Conservation (phyloP, 2,113 vertebrate species). For the Thunnus maccoyii region DNA sequence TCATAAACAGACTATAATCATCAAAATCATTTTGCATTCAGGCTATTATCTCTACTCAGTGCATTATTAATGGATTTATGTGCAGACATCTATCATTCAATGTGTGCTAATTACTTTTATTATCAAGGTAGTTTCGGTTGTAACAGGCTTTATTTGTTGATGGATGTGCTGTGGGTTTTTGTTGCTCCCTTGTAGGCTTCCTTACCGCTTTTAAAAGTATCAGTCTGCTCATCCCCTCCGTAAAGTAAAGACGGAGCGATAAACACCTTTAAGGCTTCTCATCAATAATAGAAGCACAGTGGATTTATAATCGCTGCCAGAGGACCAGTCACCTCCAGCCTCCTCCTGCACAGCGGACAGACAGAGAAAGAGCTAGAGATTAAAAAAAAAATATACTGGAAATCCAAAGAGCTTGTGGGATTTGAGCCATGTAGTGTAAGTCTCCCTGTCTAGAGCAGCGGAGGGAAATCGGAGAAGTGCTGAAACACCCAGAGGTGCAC, state of each 20-base stretch:
- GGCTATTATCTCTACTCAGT: not conserved
- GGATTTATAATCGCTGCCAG: conserved; percentile 67
- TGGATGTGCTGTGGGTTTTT: conserved; percentile 38
- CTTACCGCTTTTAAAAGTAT: conserved; percentile 55
- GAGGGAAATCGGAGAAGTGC: conserved; percentile 57
- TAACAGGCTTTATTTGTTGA: conserved; percentile 51
- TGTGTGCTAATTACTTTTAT: conserved; percentile 32
- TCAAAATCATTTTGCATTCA: conserved; percentile 3
- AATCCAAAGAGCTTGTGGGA: conserved; percentile 60
- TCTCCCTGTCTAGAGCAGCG: conserved; percentile 45
- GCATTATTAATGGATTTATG: not conserved
- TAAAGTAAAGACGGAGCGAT: conserved; percentile 61
- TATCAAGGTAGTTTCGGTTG: conserved; percentile 24
- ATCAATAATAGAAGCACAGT: conserved; percentile 72
- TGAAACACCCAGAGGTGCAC: conserved; percentile 61
- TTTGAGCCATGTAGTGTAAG: conserved; percentile 56
- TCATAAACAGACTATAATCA: conserved; percentile 28
- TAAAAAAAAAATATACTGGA: conserved; percentile 5
- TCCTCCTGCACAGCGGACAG: conserved; percentile 56
- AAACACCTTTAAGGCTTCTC: conserved; percentile 76
- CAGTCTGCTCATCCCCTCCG: conserved; percentile 60
- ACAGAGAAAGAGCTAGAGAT: conserved; percentile 32
- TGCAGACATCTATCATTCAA: not conserved
- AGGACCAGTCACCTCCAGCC: conserved; percentile 67
- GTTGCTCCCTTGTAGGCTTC: conserved; percentile 50